These are phyloP conservation scores for Elephas maximus DNA, from an alignment of 2,113 vertebrate genomes.

Conservation along the genomic window DNA sequence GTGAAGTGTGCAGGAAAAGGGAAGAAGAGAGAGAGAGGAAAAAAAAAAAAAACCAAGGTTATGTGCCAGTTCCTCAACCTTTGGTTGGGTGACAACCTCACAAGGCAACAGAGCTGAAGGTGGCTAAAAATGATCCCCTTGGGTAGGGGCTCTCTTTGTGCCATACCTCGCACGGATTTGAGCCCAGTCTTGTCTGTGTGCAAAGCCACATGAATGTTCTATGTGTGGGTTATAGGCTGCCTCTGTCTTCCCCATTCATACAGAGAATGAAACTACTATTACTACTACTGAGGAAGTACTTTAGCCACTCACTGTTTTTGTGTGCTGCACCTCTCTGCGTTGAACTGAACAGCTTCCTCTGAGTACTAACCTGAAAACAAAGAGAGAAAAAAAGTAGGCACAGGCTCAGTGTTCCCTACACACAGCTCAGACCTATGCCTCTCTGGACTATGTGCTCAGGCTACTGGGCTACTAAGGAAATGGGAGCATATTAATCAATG, in stretches of 20 bases:
- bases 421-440: not conserved
- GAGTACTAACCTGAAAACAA: slow-evolving; percentile 86
- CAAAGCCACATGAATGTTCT: not conserved
- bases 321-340: slow-evolving; percentile 74
- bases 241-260: slow-evolving; percentile 54
- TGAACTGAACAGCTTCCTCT: slow-evolving; percentile 85
- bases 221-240: slow-evolving; percentile 66
- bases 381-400: slow-evolving; percentile 80
- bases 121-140: slow-evolving; percentile 46
- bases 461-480: not conserved
- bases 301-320: slow-evolving; percentile 78
- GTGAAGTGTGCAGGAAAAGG: slow-evolving; percentile 83
- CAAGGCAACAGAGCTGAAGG: slow-evolving; percentile 59
- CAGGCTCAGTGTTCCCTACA: not conserved
- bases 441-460: not conserved
- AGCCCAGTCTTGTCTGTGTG: not conserved
- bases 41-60: slow-evolving; percentile 30
- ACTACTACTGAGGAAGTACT: not conserved
- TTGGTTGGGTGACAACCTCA: slow-evolving; percentile 81
- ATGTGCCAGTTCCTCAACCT: slow-evolving; percentile 79
- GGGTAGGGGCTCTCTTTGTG: slow-evolving; percentile 64
- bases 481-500: not conserved
- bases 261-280: not conserved
- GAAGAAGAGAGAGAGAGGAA: slow-evolving; percentile 10
- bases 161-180: slow-evolving; percentile 67